These are phyloP conservation scores for Drosophila nannoptera DNA, from an alignment of 1,140 invertebrate species.

Conservation along the genomic window DNA sequence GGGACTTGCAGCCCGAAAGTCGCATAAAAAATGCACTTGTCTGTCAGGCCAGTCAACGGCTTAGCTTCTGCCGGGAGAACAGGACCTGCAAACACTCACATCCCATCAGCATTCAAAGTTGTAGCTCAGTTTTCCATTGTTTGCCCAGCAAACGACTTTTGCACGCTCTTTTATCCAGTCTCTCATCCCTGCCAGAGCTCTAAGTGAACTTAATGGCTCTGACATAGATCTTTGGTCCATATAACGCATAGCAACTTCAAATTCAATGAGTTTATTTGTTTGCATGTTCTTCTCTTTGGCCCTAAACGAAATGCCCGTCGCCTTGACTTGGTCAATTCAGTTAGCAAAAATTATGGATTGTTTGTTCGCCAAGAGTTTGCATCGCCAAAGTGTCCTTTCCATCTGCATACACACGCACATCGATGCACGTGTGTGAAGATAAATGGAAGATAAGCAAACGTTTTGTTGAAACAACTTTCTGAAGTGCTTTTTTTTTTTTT, in stretches of 20 bases:
- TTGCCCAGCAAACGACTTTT: slow-evolving; percentile 21
- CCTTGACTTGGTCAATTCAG: slow-evolving; percentile 63
- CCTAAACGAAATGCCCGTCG: slow-evolving; percentile 49
- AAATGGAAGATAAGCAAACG: slow-evolving; percentile 55
- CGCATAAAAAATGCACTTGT: slow-evolving; percentile 66
- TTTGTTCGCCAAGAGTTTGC: slow-evolving; percentile 49
- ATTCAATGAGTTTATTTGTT: slow-evolving; percentile 67
- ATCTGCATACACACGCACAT: not conserved
- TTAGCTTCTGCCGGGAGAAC: slow-evolving; percentile 33
- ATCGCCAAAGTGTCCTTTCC: slow-evolving; percentile 17
- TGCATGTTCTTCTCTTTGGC: slow-evolving; percentile 45
- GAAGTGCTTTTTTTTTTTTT: slow-evolving; percentile 38
- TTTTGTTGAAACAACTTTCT: slow-evolving; percentile 46
- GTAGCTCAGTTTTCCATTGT: slow-evolving; percentile 16
- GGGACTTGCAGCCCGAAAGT: slow-evolving; percentile 29
- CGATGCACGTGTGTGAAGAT: slow-evolving; percentile 28
- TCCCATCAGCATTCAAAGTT: slow-evolving; percentile 36
- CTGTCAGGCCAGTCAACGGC: slow-evolving; percentile 52
- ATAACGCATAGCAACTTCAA: slow-evolving; percentile 27
- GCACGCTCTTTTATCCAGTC: not conserved
- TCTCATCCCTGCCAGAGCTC: not conserved
- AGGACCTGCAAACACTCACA: not conserved
- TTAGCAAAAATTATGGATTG: slow-evolving; percentile 70
- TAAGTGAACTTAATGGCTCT: slow-evolving; percentile 60
- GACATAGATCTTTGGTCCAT: slow-evolving; percentile 26